Evolutionary conservation across 2,113 vertebrate species (phyloP).

Genomic region (Pyxicephalus adspersus): DNA sequence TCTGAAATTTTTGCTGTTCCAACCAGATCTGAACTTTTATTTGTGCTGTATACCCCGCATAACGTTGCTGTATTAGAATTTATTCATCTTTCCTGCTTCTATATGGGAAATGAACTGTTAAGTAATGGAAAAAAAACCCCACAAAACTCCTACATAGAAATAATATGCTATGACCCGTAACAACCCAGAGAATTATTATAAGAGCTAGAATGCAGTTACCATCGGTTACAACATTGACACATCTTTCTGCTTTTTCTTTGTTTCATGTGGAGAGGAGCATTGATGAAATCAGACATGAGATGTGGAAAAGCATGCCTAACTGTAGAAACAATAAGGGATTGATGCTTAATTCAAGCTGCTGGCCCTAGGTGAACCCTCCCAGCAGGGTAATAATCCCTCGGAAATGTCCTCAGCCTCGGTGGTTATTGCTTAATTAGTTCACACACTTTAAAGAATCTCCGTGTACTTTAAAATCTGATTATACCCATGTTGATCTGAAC

Average conservation of each 20-base stretch:
- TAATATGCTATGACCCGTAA: not conserved
- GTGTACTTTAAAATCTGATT: conserved; percentile 50
- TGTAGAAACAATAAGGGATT: conserved; percentile 37
- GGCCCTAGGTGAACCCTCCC: conserved; percentile 42
- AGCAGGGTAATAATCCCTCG: conserved; percentile 40
- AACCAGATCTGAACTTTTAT: too few species aligned
- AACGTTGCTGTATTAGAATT: too few species aligned
- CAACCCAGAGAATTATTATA: not conserved
- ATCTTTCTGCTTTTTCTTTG: not conserved
- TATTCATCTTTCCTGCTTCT: too few species aligned
- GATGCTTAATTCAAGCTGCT: conserved; percentile 25
- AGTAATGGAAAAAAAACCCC: too few species aligned
- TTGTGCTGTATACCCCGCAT: too few species aligned
- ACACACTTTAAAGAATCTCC: conserved; percentile 49
- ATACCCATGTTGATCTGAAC: conserved; percentile 15
- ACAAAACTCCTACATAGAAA: too few species aligned
- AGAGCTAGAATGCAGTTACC: not conserved
- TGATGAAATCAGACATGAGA: conserved; percentile 1
- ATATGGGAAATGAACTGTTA: too few species aligned
- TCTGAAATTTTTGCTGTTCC: too few species aligned
- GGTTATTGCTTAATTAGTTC: conserved; percentile 53
- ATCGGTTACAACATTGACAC: not conserved
- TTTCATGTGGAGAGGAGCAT: not conserved
- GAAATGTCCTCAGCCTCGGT: conserved; percentile 36
- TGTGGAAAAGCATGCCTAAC: not conserved